These are phyloP conservation scores for Daboia siamensis DNA, from an alignment of 2,113 vertebrate species.

Conservation along the genomic window DNA sequence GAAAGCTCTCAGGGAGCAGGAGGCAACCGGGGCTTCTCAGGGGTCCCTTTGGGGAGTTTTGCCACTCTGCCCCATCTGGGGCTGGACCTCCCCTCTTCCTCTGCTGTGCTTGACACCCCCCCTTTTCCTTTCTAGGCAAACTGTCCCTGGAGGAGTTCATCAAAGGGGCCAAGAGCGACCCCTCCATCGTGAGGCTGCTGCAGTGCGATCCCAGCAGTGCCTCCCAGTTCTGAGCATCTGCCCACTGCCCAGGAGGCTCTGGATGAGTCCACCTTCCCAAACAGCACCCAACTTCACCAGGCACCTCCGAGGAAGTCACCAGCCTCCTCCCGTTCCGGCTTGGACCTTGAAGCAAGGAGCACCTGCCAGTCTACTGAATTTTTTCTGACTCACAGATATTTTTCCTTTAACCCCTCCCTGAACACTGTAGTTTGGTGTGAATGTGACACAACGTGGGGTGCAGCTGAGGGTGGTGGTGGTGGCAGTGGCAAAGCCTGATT, in stretches of 20 bases:
- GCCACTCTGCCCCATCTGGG: not conserved
- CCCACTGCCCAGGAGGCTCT: not conserved
- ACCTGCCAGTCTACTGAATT: not conserved
- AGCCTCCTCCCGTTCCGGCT: not conserved
- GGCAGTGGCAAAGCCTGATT: not conserved
- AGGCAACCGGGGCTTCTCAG: not conserved
- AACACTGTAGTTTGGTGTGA: not conserved
- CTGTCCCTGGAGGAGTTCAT: conserved; percentile 98
- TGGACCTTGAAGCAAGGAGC: not conserved
- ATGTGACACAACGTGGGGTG: not conserved
- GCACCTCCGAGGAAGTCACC: not conserved
- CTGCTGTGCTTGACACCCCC: not conserved
- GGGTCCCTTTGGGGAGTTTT: not conserved
- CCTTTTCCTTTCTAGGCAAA: conserved; percentile 75
- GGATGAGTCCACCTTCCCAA: not conserved
- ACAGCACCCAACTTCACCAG: not conserved
- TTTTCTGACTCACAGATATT: not conserved
- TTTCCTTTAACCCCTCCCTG: not conserved
- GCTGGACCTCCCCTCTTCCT: not conserved
- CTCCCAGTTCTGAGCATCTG: conserved; percentile 84
- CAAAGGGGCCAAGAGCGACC: conserved; percentile 97
- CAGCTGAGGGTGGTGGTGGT: not conserved
- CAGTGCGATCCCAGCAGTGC: conserved; percentile 97
- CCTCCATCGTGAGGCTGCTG: conserved; percentile 96
- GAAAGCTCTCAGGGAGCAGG: not conserved